Evolutionary conservation across 2,113 vertebrate species (phyloP), one percentile per base, ranked within the genome.

Genomic region (western clawed frog (Xenopus tropicalis)): DNA sequence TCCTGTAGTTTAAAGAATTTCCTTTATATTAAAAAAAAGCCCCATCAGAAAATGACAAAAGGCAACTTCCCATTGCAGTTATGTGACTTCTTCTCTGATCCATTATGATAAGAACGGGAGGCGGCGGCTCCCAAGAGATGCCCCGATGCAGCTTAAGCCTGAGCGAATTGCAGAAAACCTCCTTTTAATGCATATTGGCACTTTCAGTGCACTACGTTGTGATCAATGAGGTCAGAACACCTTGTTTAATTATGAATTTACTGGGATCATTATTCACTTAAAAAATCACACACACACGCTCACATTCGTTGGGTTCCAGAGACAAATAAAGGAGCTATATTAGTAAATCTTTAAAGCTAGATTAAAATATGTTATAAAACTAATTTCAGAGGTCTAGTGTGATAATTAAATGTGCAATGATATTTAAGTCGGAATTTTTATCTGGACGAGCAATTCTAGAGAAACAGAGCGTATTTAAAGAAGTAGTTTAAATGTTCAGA

Each of bases 351-450:
- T 76, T 76, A 76, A 62, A 76, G 73, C 73, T 56, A 58, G 42
- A 63, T 76, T 63, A 61, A 76, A 76, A 69, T 69, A 58, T 61
- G 63, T 63, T 48, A 56, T 63, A 63, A 69, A 19, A 61, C 43
- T 56, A 67, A 68, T 74, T 74, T 74, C 65, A 61, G 24, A 68
- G 72, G 65, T 68, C 72, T 74, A 22, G 58, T 63, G 73, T 76
- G 66, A 69, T 76, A 69, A 76, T 76, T 76, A 69, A 76, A 69
- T 76, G 73, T 69, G 73, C 73, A 69, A 76, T 76, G 73, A 76
- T 76, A 76, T 76, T 76, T 76, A 76, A 76, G 48, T 48, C 66
- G 62, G n/a, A 25, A 14, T 25, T 58, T 62, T 61, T 57, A 68
- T 54, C 72, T 61, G 65, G 24, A 57, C 24, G 42, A 62, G 42